These are phyloP conservation scores for Nothobranchius kuhntae DNA, from an alignment of 2,113 vertebrate species.

Conservation along the genomic window DNA sequence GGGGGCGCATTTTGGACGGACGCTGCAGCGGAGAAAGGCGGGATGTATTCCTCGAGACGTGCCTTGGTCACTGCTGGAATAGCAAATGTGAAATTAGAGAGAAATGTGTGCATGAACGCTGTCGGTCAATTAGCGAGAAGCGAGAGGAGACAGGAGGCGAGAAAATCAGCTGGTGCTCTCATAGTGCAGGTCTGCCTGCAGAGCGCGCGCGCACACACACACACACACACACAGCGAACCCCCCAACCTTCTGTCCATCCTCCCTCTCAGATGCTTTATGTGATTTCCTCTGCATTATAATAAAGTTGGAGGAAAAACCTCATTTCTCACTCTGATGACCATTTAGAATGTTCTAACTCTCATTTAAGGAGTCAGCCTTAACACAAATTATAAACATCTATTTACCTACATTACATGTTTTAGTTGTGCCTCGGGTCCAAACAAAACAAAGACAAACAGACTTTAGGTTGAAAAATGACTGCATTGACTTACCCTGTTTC, in stretches of 20 bases:
- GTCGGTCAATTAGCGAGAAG: constrained; percentile 90
- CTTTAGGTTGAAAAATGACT: no score
- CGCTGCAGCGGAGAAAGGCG: constrained; percentile 81
- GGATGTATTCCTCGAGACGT: constrained; percentile 88
- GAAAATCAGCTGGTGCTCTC: constrained; percentile 70
- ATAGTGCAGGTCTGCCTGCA: constrained; percentile 50
- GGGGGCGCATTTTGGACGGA: constrained; percentile 77
- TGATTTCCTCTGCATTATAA: constrained; percentile 49
- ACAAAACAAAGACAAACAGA: no score
- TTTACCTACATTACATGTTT: no score
- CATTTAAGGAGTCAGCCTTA: no score
- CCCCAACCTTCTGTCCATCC: not conserved
- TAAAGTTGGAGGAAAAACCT: constrained; percentile 34
- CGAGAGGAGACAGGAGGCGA: constrained; percentile 36
- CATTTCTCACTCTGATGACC: constrained; percentile 17
- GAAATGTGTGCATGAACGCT: constrained; percentile 94
- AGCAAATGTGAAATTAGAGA: constrained; percentile 98
- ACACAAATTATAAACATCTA: no score
- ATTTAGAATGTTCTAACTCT: not conserved
- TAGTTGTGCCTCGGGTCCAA: no score
- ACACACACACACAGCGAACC: not conserved
- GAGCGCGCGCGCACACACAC: constrained; percentile 14
- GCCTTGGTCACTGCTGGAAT: constrained; percentile 90
- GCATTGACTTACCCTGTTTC: no score
- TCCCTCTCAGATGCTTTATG: constrained; percentile 31